These are phyloP conservation scores for Sciurus vulgaris DNA, from an alignment of 2,797 vertebrate species.

Conservation along the genomic window DNA sequence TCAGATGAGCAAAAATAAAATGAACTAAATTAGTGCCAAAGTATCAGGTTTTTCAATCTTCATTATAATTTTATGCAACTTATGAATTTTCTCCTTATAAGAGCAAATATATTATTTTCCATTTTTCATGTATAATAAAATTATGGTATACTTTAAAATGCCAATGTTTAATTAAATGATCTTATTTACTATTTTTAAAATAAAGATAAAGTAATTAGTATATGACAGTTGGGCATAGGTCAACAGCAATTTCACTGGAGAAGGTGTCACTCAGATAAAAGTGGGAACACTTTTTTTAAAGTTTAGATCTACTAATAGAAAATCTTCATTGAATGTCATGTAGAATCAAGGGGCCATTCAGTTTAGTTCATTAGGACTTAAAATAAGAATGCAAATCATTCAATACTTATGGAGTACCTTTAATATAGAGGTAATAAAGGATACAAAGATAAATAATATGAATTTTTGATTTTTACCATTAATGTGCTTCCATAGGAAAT, in stretches of 20 bases:
- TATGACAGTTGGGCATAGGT: not conserved
- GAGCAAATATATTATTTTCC: constrained; percentile 13
- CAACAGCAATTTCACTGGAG: not conserved
- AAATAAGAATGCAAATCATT: not conserved
- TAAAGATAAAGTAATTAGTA: not conserved
- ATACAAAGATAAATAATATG: not conserved
- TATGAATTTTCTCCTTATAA: not conserved
- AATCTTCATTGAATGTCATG: constrained; percentile 4
- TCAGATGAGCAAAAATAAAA: not conserved
- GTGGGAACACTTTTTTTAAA: not conserved
- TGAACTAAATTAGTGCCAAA: not conserved
- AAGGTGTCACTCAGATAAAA: constrained; percentile 11
- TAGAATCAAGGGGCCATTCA: not conserved
- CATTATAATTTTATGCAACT: constrained; percentile 33
- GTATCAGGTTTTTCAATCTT: not conserved
- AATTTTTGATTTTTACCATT: not conserved
- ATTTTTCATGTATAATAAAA: constrained; percentile 25
- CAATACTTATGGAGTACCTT: not conserved
- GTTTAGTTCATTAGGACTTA: constrained; percentile 18
- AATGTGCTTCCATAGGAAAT: constrained; percentile 17
- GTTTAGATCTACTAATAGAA: not conserved
- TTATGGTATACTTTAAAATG: constrained; percentile 20
- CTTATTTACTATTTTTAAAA: constrained; percentile 20
- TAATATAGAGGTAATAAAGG: not conserved
- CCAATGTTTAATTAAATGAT: not conserved